Base-by-base conservation (phyloP, 2,113 vertebrate genomes). In the Synchiropus splendidus region DNA sequence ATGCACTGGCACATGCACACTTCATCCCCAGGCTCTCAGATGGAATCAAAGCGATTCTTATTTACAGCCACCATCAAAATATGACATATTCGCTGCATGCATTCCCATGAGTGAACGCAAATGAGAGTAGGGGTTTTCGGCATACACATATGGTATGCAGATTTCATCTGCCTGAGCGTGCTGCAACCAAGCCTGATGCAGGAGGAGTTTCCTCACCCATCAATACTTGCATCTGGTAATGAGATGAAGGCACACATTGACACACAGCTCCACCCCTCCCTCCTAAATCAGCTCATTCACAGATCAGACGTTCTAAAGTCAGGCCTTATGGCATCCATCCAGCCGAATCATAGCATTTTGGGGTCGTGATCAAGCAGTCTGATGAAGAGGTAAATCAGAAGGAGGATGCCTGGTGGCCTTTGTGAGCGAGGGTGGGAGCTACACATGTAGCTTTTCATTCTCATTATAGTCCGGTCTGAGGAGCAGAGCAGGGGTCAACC, bases 381-480 rank as follows among this genome's bases (percentile, higher is more conserved):
- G 16, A 64, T 31, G 31, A 2, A 53, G 32, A 31, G 16, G 21
- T 32, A 34, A 2, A 12, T 3, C 1, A 10, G 21, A 18, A 48
- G 41, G 27, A 5, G 21, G 21, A 38, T 31, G 21, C n/a, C n/a
- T n/a, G n/a, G n/a, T n/a, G n/a, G n/a, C n/a, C n/a, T n/a, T n/a
- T n/a, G n/a, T n/a, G n/a, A n/a, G n/a, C 16, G 30, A 27, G 21
- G 21, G 21, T 69, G 69, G 52, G 56, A 74, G 72, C 75, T 71
- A 75, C 75, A 77, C 67, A 74, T 60, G 42, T 42, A 64, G 58
- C 74, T 75, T 68, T 61, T 42, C 69, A 58, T 58, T 64, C 64
- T 76, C 69, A 78, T 83, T 85, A 80, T 57, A 64, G 66, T 58
- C 64, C 51, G 32, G 63, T 56, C 56, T 67, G 63, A 69, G 52